phyloP scores from a whole-genome alignment of 2,113 vertebrate species.

The Malurus elegans region DNA sequence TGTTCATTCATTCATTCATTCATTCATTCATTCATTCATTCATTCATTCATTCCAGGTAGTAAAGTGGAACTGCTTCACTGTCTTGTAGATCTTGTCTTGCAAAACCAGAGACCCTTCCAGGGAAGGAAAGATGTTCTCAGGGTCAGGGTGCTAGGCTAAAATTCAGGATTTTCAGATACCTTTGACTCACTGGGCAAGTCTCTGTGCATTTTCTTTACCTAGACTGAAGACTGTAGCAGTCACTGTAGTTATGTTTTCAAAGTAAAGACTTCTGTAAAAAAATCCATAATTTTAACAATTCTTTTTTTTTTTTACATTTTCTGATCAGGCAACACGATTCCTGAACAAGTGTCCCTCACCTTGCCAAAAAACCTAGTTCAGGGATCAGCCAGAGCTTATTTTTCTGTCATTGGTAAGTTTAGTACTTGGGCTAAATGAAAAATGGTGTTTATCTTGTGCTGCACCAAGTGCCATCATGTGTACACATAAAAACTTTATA shows the following conservation, averaged over 20 bases:
- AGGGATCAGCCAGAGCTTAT: constrained; percentile 65
- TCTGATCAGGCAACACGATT: neutral
- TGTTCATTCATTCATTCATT: neutral
- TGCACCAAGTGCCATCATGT: neutral
- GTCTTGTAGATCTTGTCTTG: neutral
- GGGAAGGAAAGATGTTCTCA: neutral
- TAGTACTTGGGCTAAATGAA: neutral
- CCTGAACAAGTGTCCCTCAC: constrained; percentile 33
- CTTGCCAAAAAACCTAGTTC: constrained; percentile 48
- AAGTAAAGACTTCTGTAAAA: neutral
- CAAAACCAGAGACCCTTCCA: neutral
- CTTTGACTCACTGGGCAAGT: neutral
- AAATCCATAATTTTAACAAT: neutral
- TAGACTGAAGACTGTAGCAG: neutral
- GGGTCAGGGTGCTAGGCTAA: neutral
- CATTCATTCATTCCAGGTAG: neutral
- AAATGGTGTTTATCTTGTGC: neutral
- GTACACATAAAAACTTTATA: neutral
- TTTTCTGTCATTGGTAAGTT: constrained; percentile 69
- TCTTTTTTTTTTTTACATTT: neutral
- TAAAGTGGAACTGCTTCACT: neutral
- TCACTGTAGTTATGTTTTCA: neutral
- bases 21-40: neutral
- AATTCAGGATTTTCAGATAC: neutral
- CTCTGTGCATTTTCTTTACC: neutral